Evolutionary conservation across 2,888 invertebrate species (phyloP), one percentile per base, ranked within the genome.

Genomic region (Nebria salina): DNA sequence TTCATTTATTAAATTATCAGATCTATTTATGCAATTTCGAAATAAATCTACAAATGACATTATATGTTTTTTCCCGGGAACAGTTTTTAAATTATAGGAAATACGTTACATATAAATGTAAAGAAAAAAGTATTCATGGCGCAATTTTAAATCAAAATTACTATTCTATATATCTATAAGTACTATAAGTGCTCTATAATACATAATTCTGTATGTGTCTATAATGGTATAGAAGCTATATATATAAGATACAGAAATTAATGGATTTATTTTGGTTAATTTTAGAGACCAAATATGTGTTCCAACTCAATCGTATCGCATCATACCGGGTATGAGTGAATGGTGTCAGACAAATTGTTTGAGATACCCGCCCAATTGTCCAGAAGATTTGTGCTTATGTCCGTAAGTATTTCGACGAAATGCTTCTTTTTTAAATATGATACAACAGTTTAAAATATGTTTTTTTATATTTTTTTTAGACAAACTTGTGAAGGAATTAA

Each of bases 291-390:
- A 96, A 90, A 93, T 96, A 65, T 96, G 96, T 88, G 89, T 94
- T 82, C 93, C 95, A 0, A 92, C 93, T 1, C 89, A 89, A 9
- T 87, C 90, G 0, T 96, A 92, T 88, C 91, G 92, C 66, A 87
- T 90, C 34, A 90, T 95, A 80, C 95, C 95, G 2, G 95, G 95
- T 74, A 95, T 96, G 92, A 91, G 91, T 85, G 91, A 91, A 82
- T 97, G 96, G 97, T 97, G 97, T 86, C 94, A 95, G 88, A 92
- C 91, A 64, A 97, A 97, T 89, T 97, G 97, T 84, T 90, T 97
- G 83, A 93, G 95, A 82, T 96, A 96, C 88, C 96, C 96, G 0
- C 96, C 96, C 2, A 94, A 96, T 87, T 97, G 96, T 86, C 96
- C 96, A 0, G 90, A 92, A 74, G 90, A 91, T 0, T 90, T 95